These are phyloP conservation scores for Drosophila ananassae DNA, from an alignment of 1,140 invertebrate species.

Conservation along the genomic window DNA sequence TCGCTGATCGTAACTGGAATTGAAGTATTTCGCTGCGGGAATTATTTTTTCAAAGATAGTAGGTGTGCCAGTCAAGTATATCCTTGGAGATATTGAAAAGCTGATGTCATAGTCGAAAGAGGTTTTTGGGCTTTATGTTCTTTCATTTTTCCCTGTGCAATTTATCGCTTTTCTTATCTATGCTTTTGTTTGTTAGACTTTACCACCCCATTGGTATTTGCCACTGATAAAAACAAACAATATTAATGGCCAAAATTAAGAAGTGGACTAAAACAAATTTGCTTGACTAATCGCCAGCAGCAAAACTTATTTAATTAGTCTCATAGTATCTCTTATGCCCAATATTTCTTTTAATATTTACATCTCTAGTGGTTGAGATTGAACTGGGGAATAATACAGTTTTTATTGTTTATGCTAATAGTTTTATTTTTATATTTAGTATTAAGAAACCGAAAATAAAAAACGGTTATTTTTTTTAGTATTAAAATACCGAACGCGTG, in stretches of 20 bases:
- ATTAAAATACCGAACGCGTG: too few species aligned
- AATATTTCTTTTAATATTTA: not conserved
- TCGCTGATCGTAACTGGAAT: not conserved
- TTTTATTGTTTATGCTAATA: too few species aligned
- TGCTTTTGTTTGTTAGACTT: constrained; percentile 15
- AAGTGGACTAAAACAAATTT: not conserved
- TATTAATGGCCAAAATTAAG: not conserved
- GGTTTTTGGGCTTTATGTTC: not conserved
- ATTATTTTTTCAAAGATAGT: not conserved
- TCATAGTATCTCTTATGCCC: not conserved
- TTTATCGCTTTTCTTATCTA: constrained; percentile 9
- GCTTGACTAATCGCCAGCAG: constrained; percentile 1
- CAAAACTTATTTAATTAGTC: not conserved
- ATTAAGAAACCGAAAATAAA: too few species aligned
- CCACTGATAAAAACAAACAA: constrained; percentile 12
- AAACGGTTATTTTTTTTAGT: not conserved
- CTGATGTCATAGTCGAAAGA: not conserved
- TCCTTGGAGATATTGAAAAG: not conserved
- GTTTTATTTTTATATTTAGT: too few species aligned
- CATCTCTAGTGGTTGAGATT: not conserved
- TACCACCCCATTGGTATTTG: constrained; percentile 1
- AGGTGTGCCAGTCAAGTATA: not conserved
- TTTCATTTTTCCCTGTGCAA: not conserved
- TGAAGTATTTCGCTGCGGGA: constrained; percentile 23
- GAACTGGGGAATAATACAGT: too few species aligned